Base-by-base conservation (phyloP, 2,113 vertebrate genomes). In the Uria aalge region DNA sequence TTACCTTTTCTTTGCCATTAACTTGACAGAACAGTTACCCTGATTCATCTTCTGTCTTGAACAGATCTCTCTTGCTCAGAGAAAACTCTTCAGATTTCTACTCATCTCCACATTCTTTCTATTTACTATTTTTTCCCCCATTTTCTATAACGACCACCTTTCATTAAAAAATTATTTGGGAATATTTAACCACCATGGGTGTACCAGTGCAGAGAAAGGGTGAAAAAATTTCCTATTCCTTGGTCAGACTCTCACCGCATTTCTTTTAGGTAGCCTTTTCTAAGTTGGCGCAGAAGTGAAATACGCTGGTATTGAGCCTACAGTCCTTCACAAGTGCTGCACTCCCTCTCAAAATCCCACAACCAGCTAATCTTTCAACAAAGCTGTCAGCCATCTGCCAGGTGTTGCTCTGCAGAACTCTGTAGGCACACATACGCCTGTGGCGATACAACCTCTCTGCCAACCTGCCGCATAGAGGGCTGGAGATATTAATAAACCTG, bases 361-460 rank as follows among this genome's bases (percentile, higher is more conserved):
- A 50, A 14, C 11, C 72, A 86, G 83, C 76, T 85, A 19, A 92
- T 63, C 82, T 92, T 48, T 60, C 77, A 55, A 34, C 77, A 83
- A 71, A 92, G 85, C 91, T 86, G 88, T 64, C 85, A 90, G 83
- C 88, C 83, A 92, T 93, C 88, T 94, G 97, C 85, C 88, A 87
- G 89, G 80, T 75, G 68, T 59, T 81, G 91, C 85, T 85, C 75
- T 91, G 66, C 81, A 84, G 67, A 52, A 38, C 48, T 90, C 50
- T 0, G 3, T 2, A 66, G 82, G 79, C 94, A 87, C 66, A n/a
- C 12, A 48, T 8, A 80, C 0, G 22, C 78, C 86, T 30, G 4
- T 17, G 67, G 93, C 78, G 63, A 27, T 36, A 40, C 74, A 47
- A 22, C 14, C 40, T 83, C 77, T 87, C 72, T 78, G 66, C 63